phyloP scores from a whole-genome alignment of 2,113 vertebrate genomes.

The Aplodontia rufa region DNA sequence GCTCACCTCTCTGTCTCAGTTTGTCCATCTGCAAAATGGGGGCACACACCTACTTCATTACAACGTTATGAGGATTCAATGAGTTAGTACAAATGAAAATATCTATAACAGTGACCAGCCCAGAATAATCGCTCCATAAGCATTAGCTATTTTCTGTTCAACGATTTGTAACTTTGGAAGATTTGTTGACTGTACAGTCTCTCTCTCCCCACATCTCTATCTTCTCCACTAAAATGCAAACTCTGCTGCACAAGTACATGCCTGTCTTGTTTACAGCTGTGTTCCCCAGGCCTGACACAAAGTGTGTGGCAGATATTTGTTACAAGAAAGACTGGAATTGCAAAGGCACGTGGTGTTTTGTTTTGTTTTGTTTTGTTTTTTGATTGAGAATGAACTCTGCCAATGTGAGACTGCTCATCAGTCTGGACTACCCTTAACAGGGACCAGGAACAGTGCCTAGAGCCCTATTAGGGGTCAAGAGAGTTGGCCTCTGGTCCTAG shows the following conservation, averaged over 20 bases:
- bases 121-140: background rate
- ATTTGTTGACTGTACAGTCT: background rate
- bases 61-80: background rate
- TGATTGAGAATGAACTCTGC: constrained; percentile 3
- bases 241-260: background rate
- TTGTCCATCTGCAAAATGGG: background rate
- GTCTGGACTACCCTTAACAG: background rate
- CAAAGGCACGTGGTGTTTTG: background rate
- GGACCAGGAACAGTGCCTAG: background rate
- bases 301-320: background rate
- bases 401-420: background rate
- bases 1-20: background rate
- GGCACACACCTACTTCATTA: background rate
- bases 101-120: background rate
- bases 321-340: constrained; percentile 18
- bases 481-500: background rate
- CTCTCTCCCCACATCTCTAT: background rate
- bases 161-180: background rate
- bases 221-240: background rate
- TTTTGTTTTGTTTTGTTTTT: background rate
- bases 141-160: background rate
- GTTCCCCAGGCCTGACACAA: background rate
- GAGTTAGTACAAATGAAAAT: background rate
- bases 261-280: background rate
- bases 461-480: background rate